Conservation (phyloP, 1,140 invertebrate species). For the Lordiphosa collinella region DNA sequence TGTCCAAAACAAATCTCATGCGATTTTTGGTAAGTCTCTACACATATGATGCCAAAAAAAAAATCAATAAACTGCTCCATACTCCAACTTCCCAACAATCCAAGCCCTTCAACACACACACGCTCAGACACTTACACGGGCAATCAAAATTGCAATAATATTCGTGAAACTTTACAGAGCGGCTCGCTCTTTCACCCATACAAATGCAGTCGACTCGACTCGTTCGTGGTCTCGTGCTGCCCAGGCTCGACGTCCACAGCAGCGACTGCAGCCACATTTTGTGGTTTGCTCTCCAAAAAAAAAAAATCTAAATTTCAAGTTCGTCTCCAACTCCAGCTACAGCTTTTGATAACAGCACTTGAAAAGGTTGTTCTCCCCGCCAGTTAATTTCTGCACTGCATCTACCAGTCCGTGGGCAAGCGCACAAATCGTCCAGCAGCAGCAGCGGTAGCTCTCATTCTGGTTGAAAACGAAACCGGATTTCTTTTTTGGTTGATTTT, state of each 20-base stretch:
- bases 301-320: slow-evolving; percentile 73
- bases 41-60: slow-evolving; percentile 14
- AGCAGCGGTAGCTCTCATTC: slow-evolving; percentile 11
- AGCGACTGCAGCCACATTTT: slow-evolving; percentile 16
- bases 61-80: slow-evolving; percentile 56
- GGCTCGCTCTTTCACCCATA: slow-evolving; percentile 22
- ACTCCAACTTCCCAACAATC: slow-evolving; percentile 14
- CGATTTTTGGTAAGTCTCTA: slow-evolving; percentile 10
- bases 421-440: no score
- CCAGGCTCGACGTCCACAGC: neutral
- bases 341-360: slow-evolving; percentile 17
- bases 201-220: slow-evolving; percentile 31
- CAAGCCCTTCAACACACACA: slow-evolving; percentile 2
- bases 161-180: slow-evolving; percentile 15
- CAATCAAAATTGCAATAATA: slow-evolving; percentile 17
- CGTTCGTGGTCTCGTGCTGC: slow-evolving; percentile 3
- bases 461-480: slow-evolving; percentile 74
- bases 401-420: no score
- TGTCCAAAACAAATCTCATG: slow-evolving; percentile 27
- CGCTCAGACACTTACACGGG: slow-evolving; percentile 1
- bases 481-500: slow-evolving; percentile 57
- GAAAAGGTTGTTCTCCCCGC: no score
- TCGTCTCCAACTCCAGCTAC: slow-evolving; percentile 45
- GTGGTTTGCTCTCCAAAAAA: slow-evolving; percentile 40
- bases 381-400: no score